Evolutionary conservation across 2,888 invertebrate species (phyloP).

Genomic region (Orthosia incerta): DNA sequence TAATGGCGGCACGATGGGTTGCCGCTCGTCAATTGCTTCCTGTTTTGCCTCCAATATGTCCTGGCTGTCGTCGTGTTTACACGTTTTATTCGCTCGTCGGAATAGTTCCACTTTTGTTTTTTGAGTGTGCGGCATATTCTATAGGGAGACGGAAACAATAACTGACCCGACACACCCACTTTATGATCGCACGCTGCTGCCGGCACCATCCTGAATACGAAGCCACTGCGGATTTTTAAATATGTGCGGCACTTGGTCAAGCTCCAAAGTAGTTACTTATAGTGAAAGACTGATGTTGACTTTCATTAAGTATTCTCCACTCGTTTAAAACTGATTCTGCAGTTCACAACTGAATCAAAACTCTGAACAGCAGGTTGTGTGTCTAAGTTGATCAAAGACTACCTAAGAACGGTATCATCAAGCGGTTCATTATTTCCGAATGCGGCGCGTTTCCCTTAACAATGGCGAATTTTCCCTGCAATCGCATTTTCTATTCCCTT

Average conservation of each 20-base stretch:
- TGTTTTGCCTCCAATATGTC: constrained; percentile 26
- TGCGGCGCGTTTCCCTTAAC: constrained; percentile 14
- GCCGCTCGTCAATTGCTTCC: constrained; percentile 36
- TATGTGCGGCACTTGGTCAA: constrained; percentile 25
- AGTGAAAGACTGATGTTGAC: constrained; percentile 6
- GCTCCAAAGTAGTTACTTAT: background rate
- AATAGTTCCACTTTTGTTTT: constrained; percentile 52
- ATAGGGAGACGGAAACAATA: constrained; percentile 49
- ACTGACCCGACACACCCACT: constrained; percentile 50
- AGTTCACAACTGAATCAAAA: constrained; percentile 6
- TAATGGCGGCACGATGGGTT: constrained; percentile 10
- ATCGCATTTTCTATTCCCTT: constrained; percentile 25
- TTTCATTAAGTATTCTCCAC: background rate
- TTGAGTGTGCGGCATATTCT: constrained; percentile 24
- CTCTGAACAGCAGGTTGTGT: background rate
- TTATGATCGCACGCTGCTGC: constrained; percentile 36
- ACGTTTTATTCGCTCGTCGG: constrained; percentile 25
- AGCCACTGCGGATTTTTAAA: constrained; percentile 44
- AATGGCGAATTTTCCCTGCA: constrained; percentile 12
- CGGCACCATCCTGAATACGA: constrained; percentile 28
- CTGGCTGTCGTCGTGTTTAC: constrained; percentile 36
- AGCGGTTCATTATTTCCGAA: constrained; percentile 27
- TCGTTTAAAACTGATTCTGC: background rate
- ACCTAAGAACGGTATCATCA: constrained; percentile 26
- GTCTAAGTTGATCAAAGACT: constrained; percentile 6